Percentiles rank a stretch among this genome's conserved stretches.
phyloP scores from a whole-genome alignment of 2,888 invertebrate genomes.

The Leptinotarsa haldemani region DNA sequence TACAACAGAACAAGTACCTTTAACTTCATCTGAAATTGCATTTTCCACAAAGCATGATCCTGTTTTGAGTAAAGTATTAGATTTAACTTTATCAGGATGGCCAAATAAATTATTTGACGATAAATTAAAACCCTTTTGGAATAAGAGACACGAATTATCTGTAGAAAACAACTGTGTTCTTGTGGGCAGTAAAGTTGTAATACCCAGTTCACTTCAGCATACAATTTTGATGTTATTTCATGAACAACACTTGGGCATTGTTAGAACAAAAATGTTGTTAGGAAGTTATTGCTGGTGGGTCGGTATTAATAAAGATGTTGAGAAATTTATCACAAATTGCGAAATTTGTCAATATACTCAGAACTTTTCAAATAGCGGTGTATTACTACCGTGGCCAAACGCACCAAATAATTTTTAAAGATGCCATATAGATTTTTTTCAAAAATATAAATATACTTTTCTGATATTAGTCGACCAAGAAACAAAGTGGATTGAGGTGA shows the following conservation, averaged over 20 bases:
- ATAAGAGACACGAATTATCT: slow-evolving; percentile 23
- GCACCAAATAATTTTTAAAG: slow-evolving; percentile 31
- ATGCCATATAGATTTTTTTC: slow-evolving; percentile 37
- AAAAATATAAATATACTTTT: slow-evolving; percentile 25
- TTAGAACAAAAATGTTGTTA: slow-evolving; percentile 2
- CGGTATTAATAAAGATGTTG: slow-evolving; percentile 16
- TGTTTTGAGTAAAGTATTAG: background rate
- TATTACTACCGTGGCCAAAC: slow-evolving; percentile 34
- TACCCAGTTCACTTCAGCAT: too few species aligned
- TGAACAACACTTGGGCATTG: slow-evolving; percentile 32
- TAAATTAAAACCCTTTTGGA: slow-evolving; percentile 28
- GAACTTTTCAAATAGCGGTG: slow-evolving; percentile 8
- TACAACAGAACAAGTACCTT: background rate
- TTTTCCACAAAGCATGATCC: background rate
- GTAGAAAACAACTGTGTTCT: slow-evolving; percentile 23
- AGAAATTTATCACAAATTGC: slow-evolving; percentile 7
- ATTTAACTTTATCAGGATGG: slow-evolving; percentile 18
- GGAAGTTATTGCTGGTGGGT: slow-evolving; percentile 18
- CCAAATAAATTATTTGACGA: slow-evolving; percentile 12
- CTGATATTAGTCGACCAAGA: background rate
- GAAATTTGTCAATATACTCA: slow-evolving; percentile 12
- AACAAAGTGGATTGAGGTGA: slow-evolving; percentile 46
- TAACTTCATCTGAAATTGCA: background rate
- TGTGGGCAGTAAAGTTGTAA: too few species aligned
- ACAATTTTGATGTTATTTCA: slow-evolving; percentile 25